Conservation (phyloP, 1,140 invertebrate genomes). For the Zaprionus africanus region DNA sequence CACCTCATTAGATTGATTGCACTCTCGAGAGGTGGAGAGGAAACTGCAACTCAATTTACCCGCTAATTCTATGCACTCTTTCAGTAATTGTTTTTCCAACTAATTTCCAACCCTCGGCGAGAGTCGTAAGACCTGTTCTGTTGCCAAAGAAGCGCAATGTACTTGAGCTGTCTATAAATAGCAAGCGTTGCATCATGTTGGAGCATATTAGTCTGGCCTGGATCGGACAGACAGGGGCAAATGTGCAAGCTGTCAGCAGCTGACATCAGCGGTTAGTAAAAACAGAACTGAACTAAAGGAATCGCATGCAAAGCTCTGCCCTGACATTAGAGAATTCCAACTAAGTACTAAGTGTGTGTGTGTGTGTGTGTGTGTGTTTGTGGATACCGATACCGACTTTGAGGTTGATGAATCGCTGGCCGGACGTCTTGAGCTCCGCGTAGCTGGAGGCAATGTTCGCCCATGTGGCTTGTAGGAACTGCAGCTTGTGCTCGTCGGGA, state of each 20-base stretch:
- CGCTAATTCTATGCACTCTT: slow-evolving; percentile 10
- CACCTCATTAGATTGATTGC: slow-evolving; percentile 8
- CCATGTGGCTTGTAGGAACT: slow-evolving; percentile 87
- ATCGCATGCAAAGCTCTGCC: slow-evolving; percentile 39
- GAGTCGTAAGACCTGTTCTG: slow-evolving; percentile 2
- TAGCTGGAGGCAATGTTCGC: slow-evolving; percentile 87
- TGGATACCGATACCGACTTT: slow-evolving; percentile 71
- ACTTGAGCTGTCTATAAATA: slow-evolving; percentile 29
- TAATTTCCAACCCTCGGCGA: not conserved
- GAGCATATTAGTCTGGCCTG: slow-evolving; percentile 22
- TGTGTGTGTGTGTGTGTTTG: not conserved
- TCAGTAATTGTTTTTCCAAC: slow-evolving; percentile 9
- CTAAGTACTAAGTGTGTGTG: slow-evolving; percentile 7
- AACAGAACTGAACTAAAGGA: slow-evolving; percentile 39
- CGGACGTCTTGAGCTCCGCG: slow-evolving; percentile 87
- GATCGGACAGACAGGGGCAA: slow-evolving; percentile 51
- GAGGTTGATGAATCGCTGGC: slow-evolving; percentile 89
- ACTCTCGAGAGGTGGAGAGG: not conserved
- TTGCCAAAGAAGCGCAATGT: slow-evolving; percentile 25
- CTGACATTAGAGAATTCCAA: slow-evolving; percentile 71
- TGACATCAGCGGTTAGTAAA: slow-evolving; percentile 59
- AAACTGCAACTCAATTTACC: not conserved
- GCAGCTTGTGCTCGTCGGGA: slow-evolving; percentile 85
- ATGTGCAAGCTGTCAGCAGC: slow-evolving; percentile 73
- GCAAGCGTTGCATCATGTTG: slow-evolving; percentile 43